Conservation (phyloP, 2,797 vertebrate species). For the Sebastes taczanowskii region DNA sequence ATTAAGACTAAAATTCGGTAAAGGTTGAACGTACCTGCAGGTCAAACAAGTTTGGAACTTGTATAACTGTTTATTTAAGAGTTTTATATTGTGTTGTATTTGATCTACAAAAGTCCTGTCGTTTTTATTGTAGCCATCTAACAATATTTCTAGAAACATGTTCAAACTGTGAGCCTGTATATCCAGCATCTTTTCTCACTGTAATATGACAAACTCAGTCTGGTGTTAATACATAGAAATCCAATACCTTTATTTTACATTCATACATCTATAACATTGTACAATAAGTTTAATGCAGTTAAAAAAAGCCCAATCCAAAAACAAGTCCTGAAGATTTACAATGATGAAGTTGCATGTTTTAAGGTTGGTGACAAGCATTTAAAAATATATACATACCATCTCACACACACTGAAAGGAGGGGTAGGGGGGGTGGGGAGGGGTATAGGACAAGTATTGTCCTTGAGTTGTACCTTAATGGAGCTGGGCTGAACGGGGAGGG, state of each 20-base stretch:
- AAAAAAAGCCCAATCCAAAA: slow-evolving; percentile 85
- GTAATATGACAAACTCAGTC: slow-evolving; percentile 14
- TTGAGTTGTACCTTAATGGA: slow-evolving; percentile 82
- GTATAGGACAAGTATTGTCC: slow-evolving; percentile 69
- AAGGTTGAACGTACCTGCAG: not conserved
- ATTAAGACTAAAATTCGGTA: not conserved
- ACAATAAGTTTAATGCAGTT: slow-evolving; percentile 93
- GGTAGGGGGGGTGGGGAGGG: accelerated
- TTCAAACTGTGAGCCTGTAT: not conserved
- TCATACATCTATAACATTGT: slow-evolving; percentile 96
- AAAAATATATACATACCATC: slow-evolving; percentile 77
- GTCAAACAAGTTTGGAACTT: not conserved
- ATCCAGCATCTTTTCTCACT: not conserved
- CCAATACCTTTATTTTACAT: slow-evolving; percentile 98
- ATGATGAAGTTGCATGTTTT: slow-evolving; percentile 79
- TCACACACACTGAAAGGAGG: not conserved
- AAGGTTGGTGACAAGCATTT: slow-evolving; percentile 82
- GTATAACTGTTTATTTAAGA: not conserved
- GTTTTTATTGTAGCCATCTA: not conserved
- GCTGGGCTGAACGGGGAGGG: slow-evolving; percentile 72
- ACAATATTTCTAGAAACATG: not conserved
- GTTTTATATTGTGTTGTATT: not conserved
- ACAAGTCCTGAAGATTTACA: slow-evolving; percentile 92
- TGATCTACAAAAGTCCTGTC: not conserved
- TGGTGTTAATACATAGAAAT: slow-evolving; percentile 69